These are phyloP conservation scores for Anhinga rufa DNA, from an alignment of 2,113 vertebrate species.

Conservation along the genomic window DNA sequence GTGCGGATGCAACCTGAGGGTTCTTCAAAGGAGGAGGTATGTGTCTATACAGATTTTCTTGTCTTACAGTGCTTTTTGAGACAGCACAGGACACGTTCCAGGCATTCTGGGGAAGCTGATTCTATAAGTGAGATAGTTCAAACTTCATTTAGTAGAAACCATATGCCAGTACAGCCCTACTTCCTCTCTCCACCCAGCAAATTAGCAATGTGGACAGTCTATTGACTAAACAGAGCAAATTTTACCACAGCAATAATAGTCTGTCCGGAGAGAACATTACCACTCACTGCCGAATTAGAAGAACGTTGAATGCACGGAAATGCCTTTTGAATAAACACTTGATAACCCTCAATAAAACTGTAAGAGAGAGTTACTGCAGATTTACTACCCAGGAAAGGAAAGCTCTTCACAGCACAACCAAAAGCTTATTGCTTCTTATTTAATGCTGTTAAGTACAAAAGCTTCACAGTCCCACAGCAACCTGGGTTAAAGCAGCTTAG, in stretches of 20 bases:
- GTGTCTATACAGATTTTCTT: background rate
- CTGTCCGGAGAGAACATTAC: background rate
- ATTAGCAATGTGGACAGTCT: background rate
- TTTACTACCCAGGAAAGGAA: slow-evolving; percentile 32
- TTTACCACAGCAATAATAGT: background rate
- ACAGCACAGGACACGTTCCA: background rate
- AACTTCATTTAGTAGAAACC: background rate
- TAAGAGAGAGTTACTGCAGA: slow-evolving; percentile 22
- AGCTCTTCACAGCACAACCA: background rate
- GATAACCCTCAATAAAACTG: slow-evolving; percentile 53
- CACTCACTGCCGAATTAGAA: slow-evolving; percentile 25
- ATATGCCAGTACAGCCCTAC: background rate
- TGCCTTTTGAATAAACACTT: slow-evolving; percentile 55
- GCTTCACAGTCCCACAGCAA: background rate
- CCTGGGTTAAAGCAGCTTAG: background rate
- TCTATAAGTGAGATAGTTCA: background rate
- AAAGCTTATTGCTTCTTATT: slow-evolving; percentile 1
- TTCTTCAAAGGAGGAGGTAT: background rate
- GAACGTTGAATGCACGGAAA: slow-evolving; percentile 23
- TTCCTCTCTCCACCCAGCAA: slow-evolving; percentile 10
- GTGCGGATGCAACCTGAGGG: background rate
- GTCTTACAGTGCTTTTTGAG: background rate
- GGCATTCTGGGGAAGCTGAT: background rate
- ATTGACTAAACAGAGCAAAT: background rate
- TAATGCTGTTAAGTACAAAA: background rate